Percentiles rank a stretch among this genome's conserved stretches.
phyloP scores from a whole-genome alignment of 2,888 invertebrate species.

The Scaptomyza tumidula region DNA sequence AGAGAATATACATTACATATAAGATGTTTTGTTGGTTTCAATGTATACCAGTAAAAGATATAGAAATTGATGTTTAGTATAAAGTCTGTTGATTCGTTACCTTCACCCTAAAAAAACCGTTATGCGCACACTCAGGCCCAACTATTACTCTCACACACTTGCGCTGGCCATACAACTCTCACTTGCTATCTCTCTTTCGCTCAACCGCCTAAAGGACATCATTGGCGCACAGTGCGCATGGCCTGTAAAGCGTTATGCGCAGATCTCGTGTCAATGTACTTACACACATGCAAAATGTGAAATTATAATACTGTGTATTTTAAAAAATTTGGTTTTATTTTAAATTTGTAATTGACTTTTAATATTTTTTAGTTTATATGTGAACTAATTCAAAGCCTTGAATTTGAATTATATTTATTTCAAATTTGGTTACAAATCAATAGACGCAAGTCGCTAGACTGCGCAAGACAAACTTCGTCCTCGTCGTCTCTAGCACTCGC shows the following conservation, averaged over 20 bases:
- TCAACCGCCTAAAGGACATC: conserved; percentile 5
- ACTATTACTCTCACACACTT: conserved; percentile 20
- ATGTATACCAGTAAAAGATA: background rate
- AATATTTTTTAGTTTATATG: background rate
- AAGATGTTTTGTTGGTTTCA: conserved; percentile 4
- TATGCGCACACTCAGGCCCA: conserved; percentile 49
- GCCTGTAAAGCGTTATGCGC: conserved; percentile 76
- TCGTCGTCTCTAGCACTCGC: conserved; percentile 32
- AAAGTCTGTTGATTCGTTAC: conserved; percentile 73
- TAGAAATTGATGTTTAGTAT: conserved; percentile 5
- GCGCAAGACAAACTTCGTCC: conserved; percentile 66
- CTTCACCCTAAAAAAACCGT: conserved; percentile 47
- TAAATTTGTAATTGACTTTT: background rate
- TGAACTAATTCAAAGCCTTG: background rate
- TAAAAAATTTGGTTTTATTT: background rate
- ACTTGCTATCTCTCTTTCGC: conserved; percentile 13
- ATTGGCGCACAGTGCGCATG: conserved; percentile 58
- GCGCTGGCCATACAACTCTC: conserved; percentile 6
- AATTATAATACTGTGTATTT: background rate
- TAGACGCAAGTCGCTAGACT: conserved; percentile 45
- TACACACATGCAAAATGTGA: conserved; percentile 1
- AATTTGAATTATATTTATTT: background rate
- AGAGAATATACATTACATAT: background rate
- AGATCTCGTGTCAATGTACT: conserved; percentile 67
- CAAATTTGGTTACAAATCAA: conserved; percentile 50